Conservation (phyloP, 2,888 invertebrate species). For the Drosophila fungiperda region DNA sequence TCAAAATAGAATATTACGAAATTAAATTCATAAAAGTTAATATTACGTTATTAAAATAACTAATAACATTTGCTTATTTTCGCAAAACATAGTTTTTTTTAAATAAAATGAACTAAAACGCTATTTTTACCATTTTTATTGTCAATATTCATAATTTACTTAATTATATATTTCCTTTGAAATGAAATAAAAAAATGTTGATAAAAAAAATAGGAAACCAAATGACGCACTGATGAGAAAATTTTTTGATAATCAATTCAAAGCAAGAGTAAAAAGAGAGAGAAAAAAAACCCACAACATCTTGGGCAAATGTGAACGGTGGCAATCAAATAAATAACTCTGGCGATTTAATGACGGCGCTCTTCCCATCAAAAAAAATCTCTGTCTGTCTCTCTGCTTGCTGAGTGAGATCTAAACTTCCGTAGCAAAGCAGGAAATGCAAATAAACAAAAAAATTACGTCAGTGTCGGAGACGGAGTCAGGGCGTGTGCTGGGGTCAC, state of each 20-base stretch:
- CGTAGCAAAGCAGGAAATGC: conserved; percentile 71
- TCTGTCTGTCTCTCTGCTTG: conserved; percentile 9
- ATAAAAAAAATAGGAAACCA: too few relatives aligned
- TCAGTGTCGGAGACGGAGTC: conserved; percentile 12
- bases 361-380: neutral
- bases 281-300: conserved; percentile 23
- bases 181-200: conserved; percentile 22
- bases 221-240: conserved; percentile 31
- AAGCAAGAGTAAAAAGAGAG: conserved; percentile 13
- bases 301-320: conserved; percentile 20
- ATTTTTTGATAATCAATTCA: conserved; percentile 36
- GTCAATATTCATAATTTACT: conserved; percentile 28
- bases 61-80: neutral
- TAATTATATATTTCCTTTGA: conserved; percentile 14
- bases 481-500: neutral
- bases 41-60: neutral
- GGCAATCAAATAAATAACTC: conserved; percentile 58
- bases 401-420: conserved; percentile 54
- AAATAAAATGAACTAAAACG: conserved; percentile 25
- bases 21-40: neutral
- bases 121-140: conserved; percentile 40
- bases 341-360: conserved; percentile 44
- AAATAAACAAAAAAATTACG: conserved; percentile 72
- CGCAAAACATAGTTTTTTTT: neutral
- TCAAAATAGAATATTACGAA: conserved; percentile 62